These are phyloP conservation scores for Zaprionus obscuricornis DNA, from an alignment of 2,888 invertebrate species.

Conservation along the genomic window DNA sequence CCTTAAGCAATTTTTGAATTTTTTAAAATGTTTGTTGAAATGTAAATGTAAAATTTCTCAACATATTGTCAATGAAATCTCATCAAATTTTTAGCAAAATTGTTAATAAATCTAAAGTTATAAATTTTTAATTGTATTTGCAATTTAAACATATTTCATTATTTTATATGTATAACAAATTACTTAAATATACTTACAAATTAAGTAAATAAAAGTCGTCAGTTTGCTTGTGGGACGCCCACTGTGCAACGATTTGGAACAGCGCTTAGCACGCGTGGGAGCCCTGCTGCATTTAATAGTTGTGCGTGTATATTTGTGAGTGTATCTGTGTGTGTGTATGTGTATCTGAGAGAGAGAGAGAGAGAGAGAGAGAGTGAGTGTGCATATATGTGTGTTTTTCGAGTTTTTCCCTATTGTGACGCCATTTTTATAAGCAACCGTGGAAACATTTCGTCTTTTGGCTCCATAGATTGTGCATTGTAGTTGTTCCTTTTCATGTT, in stretches of 20 bases:
- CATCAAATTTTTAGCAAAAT: too few relatives aligned
- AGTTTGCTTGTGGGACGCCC: conserved; percentile 34
- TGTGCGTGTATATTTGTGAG: background rate
- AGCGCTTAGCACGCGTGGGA: conserved; percentile 58
- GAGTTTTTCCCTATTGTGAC: conserved; percentile 59
- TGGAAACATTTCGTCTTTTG: conserved; percentile 61
- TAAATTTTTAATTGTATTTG: too few relatives aligned
- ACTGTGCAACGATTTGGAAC: conserved; percentile 56
- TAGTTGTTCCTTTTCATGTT: conserved; percentile 22
- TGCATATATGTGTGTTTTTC: background rate
- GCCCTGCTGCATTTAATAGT: conserved; percentile 33
- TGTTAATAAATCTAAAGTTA: too few relatives aligned
- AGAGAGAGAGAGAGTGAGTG: background rate
- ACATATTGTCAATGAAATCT: too few relatives aligned
- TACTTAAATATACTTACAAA: too few relatives aligned
- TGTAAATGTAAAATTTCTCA: too few relatives aligned
- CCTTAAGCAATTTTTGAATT: too few relatives aligned
- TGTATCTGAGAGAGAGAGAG: conserved; percentile 7
- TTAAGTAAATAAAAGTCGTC: too few relatives aligned
- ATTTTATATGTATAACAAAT: too few relatives aligned
- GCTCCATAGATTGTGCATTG: conserved; percentile 28
- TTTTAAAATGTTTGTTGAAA: too few relatives aligned
- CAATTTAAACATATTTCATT: too few relatives aligned
- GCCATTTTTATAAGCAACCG: conserved; percentile 74
- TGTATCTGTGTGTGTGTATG: conserved; percentile 2